Percentiles rank a stretch among this genome's conserved stretches.
phyloP scores from a whole-genome alignment of 1,140 invertebrate genomes.

The Macrobrachium nipponense region DNA sequence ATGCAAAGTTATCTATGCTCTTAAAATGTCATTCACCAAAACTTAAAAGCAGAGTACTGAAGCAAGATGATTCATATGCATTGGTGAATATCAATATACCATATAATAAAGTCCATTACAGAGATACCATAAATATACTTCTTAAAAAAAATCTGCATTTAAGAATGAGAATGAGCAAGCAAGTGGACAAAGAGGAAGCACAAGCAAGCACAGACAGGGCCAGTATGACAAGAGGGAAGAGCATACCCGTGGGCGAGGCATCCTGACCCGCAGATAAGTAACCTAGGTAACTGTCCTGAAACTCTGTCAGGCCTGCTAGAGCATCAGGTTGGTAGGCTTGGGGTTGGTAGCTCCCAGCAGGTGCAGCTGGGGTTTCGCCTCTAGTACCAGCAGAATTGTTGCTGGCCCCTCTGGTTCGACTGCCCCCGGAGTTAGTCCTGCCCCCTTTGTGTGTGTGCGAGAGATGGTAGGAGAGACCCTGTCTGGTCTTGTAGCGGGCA shows the following conservation, averaged over 20 bases:
- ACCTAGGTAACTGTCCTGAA: constrained; percentile 61
- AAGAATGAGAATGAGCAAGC: constrained; percentile 34
- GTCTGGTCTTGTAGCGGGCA: constrained; percentile 95
- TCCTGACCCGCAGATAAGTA: constrained; percentile 55
- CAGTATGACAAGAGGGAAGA: constrained; percentile 3
- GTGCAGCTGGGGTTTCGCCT: constrained; percentile 32
- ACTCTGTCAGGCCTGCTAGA: constrained; percentile 58
- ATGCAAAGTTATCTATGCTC: too few species aligned
- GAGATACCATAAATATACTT: background rate
- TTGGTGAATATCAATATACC: too few species aligned
- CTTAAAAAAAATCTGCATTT: constrained; percentile 12
- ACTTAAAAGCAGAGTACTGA: too few species aligned
- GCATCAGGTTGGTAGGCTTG: constrained; percentile 54
- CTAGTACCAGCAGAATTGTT: constrained; percentile 30
- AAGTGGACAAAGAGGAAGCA: constrained; percentile 27
- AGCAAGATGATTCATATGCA: too few species aligned
- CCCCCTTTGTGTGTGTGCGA: constrained; percentile 90
- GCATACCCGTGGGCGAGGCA: constrained; percentile 55
- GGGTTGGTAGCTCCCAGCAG: constrained; percentile 64
- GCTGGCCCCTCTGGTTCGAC: constrained; percentile 65
- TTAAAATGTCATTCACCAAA: too few species aligned
- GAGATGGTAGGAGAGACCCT: constrained; percentile 96
- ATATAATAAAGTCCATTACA: background rate
- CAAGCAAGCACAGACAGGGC: constrained; percentile 38
- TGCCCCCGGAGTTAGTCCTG: constrained; percentile 66